Conservation (phyloP, 2,113 vertebrate genomes). For the Erythrocercus mccallii region DNA sequence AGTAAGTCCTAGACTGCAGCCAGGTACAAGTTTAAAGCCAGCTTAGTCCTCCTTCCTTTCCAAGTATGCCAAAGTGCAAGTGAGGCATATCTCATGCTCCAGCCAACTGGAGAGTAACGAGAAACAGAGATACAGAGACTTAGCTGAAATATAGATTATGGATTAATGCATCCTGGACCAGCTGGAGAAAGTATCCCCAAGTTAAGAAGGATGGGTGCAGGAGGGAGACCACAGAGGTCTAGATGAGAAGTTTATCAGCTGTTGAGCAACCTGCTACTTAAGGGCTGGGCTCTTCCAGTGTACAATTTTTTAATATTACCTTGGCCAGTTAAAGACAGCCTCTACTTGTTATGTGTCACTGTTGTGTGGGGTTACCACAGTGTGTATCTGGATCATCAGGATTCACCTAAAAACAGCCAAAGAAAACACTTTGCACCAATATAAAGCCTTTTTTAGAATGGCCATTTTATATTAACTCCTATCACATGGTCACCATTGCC, state of each 20-base stretch:
- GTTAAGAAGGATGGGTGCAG: neutral
- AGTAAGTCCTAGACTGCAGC: neutral
- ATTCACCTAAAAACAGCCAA: neutral
- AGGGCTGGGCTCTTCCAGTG: neutral
- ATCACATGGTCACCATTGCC: fast-evolving
- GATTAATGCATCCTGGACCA: neutral
- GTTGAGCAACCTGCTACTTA: neutral
- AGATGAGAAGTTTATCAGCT: neutral
- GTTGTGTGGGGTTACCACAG: neutral
- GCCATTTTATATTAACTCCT: neutral
- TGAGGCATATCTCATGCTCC: neutral
- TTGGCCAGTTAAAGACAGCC: neutral
- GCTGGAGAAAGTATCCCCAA: neutral
- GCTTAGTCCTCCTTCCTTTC: neutral
- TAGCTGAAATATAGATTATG: neutral
- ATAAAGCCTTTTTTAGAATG: neutral
- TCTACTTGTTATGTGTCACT: neutral
- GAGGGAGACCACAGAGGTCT: neutral
- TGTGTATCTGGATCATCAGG: neutral
- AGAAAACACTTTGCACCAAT: neutral
- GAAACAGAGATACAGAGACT: neutral
- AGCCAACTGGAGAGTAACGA: fast-evolving
- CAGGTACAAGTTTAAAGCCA: neutral
- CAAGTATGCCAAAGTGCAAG: neutral
- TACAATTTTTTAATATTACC: neutral